Percentiles rank a stretch among this genome's conserved stretches.
Conservation (phyloP, 1,140 invertebrate species). For the Mamestra configurata region DNA sequence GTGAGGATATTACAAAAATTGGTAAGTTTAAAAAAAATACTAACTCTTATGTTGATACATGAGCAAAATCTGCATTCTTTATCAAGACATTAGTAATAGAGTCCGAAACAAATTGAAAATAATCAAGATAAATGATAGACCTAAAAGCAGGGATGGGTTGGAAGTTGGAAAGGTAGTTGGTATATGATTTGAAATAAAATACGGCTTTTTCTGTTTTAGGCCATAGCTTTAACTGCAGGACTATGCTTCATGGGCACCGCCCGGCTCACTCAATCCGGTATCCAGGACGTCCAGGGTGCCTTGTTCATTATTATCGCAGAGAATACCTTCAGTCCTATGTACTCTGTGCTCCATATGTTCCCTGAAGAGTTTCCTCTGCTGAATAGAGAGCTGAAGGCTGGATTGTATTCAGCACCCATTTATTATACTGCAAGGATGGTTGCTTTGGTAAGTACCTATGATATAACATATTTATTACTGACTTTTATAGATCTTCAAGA, state of each 20-base stretch:
- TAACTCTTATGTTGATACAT: too few relatives aligned
- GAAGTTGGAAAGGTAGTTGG: too few relatives aligned
- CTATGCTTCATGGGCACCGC: constrained; percentile 93
- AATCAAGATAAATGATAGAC: too few relatives aligned
- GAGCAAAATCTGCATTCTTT: too few relatives aligned
- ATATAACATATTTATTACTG: too few relatives aligned
- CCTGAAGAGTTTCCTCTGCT: constrained; percentile 94
- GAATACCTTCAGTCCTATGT: constrained; percentile 96
- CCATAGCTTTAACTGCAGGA: constrained; percentile 92
- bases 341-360: constrained; percentile 93
- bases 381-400: constrained; percentile 92
- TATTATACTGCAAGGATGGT: constrained; percentile 94
- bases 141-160: too few relatives aligned
- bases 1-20: constrained; percentile 93
- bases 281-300: constrained; percentile 94
- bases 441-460: constrained; percentile 93
- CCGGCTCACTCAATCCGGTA: constrained; percentile 91
- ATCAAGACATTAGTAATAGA: too few relatives aligned
- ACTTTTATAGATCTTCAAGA: neutral
- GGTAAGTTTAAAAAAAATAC: constrained; percentile 88
- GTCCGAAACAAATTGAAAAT: too few relatives aligned
- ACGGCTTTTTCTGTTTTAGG: too few relatives aligned
- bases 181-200: too few relatives aligned
- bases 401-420: constrained; percentile 91
- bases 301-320: constrained; percentile 95